Percentiles rank a stretch among this genome's conserved stretches.
Conservation (phyloP, 2,888 invertebrate genomes). For the Drosophila peninsularis region DNA sequence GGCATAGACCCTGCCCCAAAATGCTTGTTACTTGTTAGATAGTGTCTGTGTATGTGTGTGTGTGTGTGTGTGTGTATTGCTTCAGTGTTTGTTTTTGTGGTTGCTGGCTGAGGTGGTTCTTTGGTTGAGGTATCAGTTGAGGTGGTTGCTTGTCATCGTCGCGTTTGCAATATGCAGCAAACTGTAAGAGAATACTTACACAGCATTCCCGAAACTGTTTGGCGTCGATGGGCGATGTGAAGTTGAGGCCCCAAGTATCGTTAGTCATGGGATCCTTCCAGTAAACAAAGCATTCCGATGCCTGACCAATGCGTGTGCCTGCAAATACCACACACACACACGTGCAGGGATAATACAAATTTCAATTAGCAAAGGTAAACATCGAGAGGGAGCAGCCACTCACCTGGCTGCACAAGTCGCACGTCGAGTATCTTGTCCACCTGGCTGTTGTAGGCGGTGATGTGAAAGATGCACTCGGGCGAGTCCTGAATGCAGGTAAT, state of each 20-base stretch:
- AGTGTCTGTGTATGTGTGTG: slow-evolving; percentile 23
- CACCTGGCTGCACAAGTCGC: slow-evolving; percentile 98
- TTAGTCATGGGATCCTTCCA: slow-evolving; percentile 99
- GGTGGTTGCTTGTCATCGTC: slow-evolving; percentile 61
- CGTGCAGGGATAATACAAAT: background rate
- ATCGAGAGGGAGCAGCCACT: slow-evolving; percentile 49
- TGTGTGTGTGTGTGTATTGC: slow-evolving; percentile 23
- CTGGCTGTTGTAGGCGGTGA: slow-evolving; percentile 99
- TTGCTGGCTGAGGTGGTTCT: slow-evolving; percentile 67
- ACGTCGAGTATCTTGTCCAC: slow-evolving; percentile 99
- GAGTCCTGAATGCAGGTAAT: slow-evolving; percentile 99
- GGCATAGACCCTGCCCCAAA: slow-evolving; percentile 35
- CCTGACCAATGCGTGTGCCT: slow-evolving; percentile 98
- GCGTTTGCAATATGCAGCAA: slow-evolving; percentile 51
- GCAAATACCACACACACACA: slow-evolving; percentile 56
- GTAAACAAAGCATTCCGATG: slow-evolving; percentile 99
- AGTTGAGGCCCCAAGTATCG: slow-evolving; percentile 99
- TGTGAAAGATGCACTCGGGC: slow-evolving; percentile 98
- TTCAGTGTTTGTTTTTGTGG: slow-evolving; percentile 49
- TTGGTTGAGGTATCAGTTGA: slow-evolving; percentile 73
- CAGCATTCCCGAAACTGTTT: slow-evolving; percentile 98
- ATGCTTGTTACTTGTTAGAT: slow-evolving; percentile 27
- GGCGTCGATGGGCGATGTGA: slow-evolving; percentile 98
- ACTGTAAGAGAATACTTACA: slow-evolving; percentile 89
- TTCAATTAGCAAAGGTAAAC: slow-evolving; percentile 29